Percentiles rank a stretch among this genome's conserved stretches.
Conservation (phyloP, 2,888 invertebrate species). For the Cynaeus angustus region DNA sequence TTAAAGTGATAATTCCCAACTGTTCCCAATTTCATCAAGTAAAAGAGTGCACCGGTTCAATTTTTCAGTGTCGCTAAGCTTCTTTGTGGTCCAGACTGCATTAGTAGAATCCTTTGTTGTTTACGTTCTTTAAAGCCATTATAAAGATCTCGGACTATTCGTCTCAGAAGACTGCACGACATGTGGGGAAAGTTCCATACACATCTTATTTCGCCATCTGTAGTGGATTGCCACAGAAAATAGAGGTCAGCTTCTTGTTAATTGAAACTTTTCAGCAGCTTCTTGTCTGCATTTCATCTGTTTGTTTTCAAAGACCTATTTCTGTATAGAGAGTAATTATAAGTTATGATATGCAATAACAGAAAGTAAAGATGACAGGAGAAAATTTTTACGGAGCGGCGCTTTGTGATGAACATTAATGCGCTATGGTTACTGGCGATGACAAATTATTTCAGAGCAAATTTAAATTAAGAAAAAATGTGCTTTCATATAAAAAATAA, state of each 20-base stretch:
- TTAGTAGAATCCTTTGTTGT: constrained; percentile 36
- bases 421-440: too few relatives aligned
- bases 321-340: too few relatives aligned
- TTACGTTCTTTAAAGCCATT: constrained; percentile 33
- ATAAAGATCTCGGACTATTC: constrained; percentile 32
- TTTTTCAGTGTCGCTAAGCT: constrained; percentile 20
- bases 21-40: background rate
- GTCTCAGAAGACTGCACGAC: constrained; percentile 8
- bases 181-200: constrained; percentile 14
- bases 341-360: too few relatives aligned
- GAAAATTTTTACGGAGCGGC: too few relatives aligned
- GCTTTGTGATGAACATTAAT: too few relatives aligned
- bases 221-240: constrained; percentile 28
- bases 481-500: too few relatives aligned
- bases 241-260: constrained; percentile 40
- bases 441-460: too few relatives aligned
- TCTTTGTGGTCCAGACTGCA: constrained; percentile 34
- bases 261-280: constrained; percentile 40
- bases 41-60: constrained; percentile 24
- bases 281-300: background rate
- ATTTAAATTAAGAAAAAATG: too few relatives aligned
- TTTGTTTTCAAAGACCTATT: too few relatives aligned
- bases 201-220: constrained; percentile 30
- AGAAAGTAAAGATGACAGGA: too few relatives aligned
- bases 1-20: too few relatives aligned